Evolutionary conservation across 2,797 vertebrate species (phyloP).

Genomic region (Cryptoprocta ferox): DNA sequence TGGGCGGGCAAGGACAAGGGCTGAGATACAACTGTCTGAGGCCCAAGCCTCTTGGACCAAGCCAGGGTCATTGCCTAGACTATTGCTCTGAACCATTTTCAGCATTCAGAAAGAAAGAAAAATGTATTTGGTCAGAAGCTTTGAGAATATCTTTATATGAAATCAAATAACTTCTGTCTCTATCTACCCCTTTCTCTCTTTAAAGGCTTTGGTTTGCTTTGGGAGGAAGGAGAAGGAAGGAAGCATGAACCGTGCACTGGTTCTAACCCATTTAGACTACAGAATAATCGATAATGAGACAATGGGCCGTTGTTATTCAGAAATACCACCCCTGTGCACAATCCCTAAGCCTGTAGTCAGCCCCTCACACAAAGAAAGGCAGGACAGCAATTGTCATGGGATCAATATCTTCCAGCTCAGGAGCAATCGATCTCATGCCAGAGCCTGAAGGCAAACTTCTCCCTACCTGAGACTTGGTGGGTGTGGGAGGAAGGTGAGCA

Average conservation of each 20-base stretch:
- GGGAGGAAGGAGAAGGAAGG: neutral
- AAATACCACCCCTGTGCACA: neutral
- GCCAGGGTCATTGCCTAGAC: neutral
- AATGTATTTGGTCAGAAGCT: neutral
- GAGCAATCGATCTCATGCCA: neutral
- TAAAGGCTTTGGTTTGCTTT: neutral
- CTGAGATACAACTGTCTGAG: neutral
- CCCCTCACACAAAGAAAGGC: constrained; percentile 28
- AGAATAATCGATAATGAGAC: constrained; percentile 32
- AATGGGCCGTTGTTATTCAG: constrained; percentile 42
- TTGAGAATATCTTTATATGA: neutral
- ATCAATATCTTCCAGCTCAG: constrained; percentile 36
- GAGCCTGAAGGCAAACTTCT: constrained; percentile 4
- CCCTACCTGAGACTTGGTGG: neutral
- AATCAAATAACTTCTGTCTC: neutral
- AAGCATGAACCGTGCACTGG: neutral
- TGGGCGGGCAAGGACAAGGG: neutral
- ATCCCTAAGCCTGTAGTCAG: neutral
- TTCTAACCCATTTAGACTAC: constrained; percentile 18
- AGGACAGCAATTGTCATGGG: neutral
- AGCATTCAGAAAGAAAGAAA: neutral
- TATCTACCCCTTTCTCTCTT: neutral
- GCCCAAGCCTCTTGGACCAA: neutral
- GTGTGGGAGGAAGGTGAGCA: neutral
- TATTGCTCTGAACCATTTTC: neutral